These are phyloP conservation scores for Lasaia peninsularis DNA, from an alignment of 1,140 invertebrate genomes.

Conservation along the genomic window DNA sequence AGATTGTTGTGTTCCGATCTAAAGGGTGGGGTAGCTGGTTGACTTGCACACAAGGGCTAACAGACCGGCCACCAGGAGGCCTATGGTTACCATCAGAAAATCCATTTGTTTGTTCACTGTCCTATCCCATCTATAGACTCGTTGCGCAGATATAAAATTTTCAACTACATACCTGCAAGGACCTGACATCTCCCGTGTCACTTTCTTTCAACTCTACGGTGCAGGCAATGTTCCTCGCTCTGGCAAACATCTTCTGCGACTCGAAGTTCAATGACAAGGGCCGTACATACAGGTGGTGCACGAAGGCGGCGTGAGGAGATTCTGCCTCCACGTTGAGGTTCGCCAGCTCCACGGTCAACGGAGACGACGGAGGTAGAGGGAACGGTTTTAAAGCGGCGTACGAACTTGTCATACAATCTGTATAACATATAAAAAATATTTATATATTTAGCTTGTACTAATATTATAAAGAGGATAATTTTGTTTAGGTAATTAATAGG, in stretches of 20 bases:
- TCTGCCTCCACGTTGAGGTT: conserved; percentile 87
- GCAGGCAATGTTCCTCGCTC: conserved; percentile 94
- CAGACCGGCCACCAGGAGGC: no score
- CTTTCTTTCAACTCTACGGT: conserved; percentile 90
- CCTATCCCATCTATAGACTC: no score
- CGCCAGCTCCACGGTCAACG: conserved; percentile 88
- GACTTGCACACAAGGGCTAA: no score
- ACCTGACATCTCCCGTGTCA: conserved; percentile 55
- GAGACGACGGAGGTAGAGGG: conserved; percentile 84
- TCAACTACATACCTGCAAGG: conserved; percentile 42
- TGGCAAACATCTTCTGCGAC: conserved; percentile 91
- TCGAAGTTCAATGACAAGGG: conserved; percentile 92
- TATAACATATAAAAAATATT: conserved; percentile 32
- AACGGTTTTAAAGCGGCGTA: conserved; percentile 89
- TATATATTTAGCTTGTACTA: neutral
- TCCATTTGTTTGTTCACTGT: no score
- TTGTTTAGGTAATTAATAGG: no score
- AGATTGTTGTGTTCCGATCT: no score
- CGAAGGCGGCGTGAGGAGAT: conserved; percentile 88
- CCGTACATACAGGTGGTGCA: conserved; percentile 94
- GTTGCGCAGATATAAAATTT: neutral
- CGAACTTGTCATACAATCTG: conserved; percentile 89
- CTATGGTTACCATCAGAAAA: no score
- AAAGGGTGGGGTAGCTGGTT: no score
- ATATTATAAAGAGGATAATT: no score